These are phyloP conservation scores for Mesodorylaimus sp. DNA, from an alignment of 2,888 invertebrate genomes.

Conservation along the genomic window DNA sequence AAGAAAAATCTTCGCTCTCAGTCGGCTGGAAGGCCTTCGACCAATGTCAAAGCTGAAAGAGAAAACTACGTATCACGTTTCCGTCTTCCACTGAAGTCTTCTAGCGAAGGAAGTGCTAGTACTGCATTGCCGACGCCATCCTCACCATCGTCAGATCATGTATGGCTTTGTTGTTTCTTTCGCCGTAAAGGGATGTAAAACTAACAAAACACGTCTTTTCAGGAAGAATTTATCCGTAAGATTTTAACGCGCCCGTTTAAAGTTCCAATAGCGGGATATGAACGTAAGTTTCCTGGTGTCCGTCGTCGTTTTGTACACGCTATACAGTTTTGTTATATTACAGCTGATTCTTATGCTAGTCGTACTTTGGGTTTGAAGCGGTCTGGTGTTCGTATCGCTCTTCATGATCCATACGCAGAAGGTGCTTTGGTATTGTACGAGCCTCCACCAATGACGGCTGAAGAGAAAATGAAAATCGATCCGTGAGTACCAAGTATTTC, in stretches of 20 bases:
- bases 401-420: slow-evolving; percentile 78
- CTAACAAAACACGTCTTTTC: too few relatives aligned
- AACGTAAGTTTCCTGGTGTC: slow-evolving; percentile 21
- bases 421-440: slow-evolving; percentile 69
- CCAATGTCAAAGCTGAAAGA: too few relatives aligned
- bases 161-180: too few relatives aligned
- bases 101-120: too few relatives aligned
- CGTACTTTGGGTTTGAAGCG: slow-evolving; percentile 59
- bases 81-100: too few relatives aligned
- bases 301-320: not conserved
- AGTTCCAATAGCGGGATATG: slow-evolving; percentile 74
- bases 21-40: too few relatives aligned
- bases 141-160: too few relatives aligned
- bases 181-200: too few relatives aligned
- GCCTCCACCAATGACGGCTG: slow-evolving; percentile 63
- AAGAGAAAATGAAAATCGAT: slow-evolving; percentile 65
- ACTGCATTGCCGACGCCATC: too few relatives aligned
- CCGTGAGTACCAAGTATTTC: slow-evolving; percentile 35
- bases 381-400: slow-evolving; percentile 45
- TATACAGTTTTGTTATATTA: not conserved
- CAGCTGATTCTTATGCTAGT: slow-evolving; percentile 33
- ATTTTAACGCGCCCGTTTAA: slow-evolving; percentile 66
- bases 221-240: slow-evolving; percentile 62
- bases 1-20: too few relatives aligned
- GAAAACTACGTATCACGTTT: too few relatives aligned